phyloP scores from a whole-genome alignment of 2,113 vertebrate species.

The Bungarus multicinctus region DNA sequence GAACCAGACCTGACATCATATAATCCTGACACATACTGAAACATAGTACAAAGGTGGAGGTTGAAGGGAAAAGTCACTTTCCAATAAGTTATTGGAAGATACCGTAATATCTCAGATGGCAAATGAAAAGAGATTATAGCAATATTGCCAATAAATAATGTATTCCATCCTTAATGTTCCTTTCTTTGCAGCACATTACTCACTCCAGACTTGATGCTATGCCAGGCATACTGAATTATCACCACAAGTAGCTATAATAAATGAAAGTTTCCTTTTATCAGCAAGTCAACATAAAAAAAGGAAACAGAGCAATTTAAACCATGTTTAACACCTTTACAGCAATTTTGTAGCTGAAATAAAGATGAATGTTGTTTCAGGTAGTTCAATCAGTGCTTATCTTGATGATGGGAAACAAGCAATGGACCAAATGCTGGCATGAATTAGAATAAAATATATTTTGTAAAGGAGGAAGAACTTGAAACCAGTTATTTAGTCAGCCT shows the following conservation, averaged over 20 bases:
- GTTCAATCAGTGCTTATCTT: slow-evolving; percentile 65
- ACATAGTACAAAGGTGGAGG: background rate
- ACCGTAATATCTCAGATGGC: slow-evolving; percentile 44
- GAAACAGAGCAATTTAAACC: slow-evolving; percentile 58
- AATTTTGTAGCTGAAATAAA: slow-evolving; percentile 67
- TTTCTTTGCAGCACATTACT: slow-evolving; percentile 55
- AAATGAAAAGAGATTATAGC: slow-evolving; percentile 59
- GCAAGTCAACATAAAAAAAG: slow-evolving; percentile 52
- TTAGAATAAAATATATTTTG: slow-evolving; percentile 67
- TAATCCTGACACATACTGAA: background rate
- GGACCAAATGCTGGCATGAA: slow-evolving; percentile 60
- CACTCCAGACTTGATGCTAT: slow-evolving; percentile 47
- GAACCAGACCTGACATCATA: background rate
- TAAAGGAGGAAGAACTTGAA: slow-evolving; percentile 65
- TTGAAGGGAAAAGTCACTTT: slow-evolving; percentile 40
- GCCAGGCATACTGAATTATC: slow-evolving; percentile 55
- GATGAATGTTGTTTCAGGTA: slow-evolving; percentile 62
- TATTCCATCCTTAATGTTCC: slow-evolving; percentile 61
- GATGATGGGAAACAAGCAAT: slow-evolving; percentile 64
- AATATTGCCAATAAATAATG: slow-evolving; percentile 62
- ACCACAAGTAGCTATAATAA: slow-evolving; percentile 50
- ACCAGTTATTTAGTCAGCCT: slow-evolving; percentile 68
- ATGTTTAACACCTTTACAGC: slow-evolving; percentile 69
- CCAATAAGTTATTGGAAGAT: slow-evolving; percentile 22
- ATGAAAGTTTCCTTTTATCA: slow-evolving; percentile 57